phyloP scores from a whole-genome alignment of 2,113 vertebrate species.

The Diadophis punctatus region DNA sequence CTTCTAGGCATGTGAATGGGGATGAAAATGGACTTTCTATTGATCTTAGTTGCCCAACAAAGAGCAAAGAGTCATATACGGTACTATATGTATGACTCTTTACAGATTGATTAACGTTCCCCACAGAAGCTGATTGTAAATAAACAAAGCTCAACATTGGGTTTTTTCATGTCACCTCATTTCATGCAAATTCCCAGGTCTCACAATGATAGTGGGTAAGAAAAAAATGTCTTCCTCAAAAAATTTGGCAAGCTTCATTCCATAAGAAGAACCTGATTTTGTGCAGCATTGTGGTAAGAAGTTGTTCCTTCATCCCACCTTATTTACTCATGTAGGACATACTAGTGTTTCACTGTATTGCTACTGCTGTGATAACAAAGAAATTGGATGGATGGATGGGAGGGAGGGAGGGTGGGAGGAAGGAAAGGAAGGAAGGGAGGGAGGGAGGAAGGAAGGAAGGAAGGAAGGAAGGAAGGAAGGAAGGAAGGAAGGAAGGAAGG shows the following conservation, averaged over 20 bases:
- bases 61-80: not conserved
- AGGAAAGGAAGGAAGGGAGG: no score
- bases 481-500: no score
- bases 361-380: not conserved
- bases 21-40: not conserved
- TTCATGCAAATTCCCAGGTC: not conserved
- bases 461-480: not conserved
- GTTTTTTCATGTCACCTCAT: not conserved
- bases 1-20: not conserved
- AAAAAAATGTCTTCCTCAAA: not conserved
- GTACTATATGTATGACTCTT: not conserved
- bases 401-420: not conserved
- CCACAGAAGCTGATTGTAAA: not conserved
- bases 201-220: not conserved
- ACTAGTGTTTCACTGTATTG: not conserved
- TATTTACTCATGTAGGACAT: not conserved
- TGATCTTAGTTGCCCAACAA: not conserved
- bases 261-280: not conserved
- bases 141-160: not conserved
- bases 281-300: not conserved
- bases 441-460: no score
- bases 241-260: not conserved
- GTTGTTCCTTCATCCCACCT: not conserved
- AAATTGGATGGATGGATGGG: not conserved
- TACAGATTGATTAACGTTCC: not conserved